Evolutionary conservation across 2,113 vertebrate species (phyloP).

Genomic region (Hemiscyllium ocellatum): DNA sequence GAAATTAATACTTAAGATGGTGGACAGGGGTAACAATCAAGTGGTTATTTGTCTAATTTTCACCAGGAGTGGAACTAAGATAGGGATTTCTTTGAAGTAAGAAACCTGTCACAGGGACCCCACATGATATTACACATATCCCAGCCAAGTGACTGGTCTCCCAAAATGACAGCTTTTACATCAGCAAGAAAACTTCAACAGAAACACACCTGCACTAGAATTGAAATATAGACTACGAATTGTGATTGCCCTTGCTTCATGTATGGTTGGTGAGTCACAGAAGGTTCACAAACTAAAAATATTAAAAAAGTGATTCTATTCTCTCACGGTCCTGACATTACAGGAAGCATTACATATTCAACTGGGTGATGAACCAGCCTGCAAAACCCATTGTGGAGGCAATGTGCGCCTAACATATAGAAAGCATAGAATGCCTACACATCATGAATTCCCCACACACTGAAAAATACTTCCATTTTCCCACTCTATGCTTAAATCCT

Average conservation of each 20-base stretch:
- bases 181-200: background rate
- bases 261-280: background rate
- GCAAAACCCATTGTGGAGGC: background rate
- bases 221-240: background rate
- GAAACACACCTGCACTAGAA: background rate
- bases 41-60: background rate
- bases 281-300: background rate
- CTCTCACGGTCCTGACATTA: background rate
- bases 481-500: background rate
- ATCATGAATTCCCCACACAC: background rate
- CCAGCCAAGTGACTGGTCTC: background rate
- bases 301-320: background rate
- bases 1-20: background rate
- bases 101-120: background rate
- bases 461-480: constrained; percentile 13
- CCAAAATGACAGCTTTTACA: background rate
- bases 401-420: background rate
- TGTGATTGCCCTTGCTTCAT: background rate
- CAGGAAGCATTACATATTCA: background rate
- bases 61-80: background rate
- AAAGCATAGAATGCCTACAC: background rate
- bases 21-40: background rate
- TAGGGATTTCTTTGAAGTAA: background rate
- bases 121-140: background rate
- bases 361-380: constrained; percentile 19